Evolutionary conservation across 2,888 invertebrate genomes (phyloP).

Genomic region (Nemotelus pantherinus): DNA sequence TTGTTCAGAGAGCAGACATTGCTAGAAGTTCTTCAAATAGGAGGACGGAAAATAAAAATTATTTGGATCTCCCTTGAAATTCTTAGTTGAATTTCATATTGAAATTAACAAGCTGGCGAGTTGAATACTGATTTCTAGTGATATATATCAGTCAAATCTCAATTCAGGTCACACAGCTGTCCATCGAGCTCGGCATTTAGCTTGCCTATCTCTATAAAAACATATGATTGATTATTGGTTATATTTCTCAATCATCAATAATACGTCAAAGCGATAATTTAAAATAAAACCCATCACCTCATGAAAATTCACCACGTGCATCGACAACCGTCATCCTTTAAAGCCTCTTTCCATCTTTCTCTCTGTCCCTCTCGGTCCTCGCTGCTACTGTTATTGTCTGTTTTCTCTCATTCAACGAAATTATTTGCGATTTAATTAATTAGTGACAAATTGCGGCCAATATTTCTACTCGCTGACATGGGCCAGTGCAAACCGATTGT

Average conservation of each 20-base stretch:
- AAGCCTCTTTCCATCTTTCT: neutral
- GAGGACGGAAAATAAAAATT: too few relatives aligned
- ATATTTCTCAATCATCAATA: constrained; percentile 35
- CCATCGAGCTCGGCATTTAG: too few relatives aligned
- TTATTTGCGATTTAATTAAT: constrained; percentile 50
- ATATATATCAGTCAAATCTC: too few relatives aligned
- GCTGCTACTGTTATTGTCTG: constrained; percentile 21
- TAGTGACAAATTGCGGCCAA: constrained; percentile 49
- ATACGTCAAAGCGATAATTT: constrained; percentile 6
- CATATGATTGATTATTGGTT: constrained; percentile 30
- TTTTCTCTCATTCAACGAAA: constrained; percentile 43
- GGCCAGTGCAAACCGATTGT: constrained; percentile 7
- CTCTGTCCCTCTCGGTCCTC: neutral
- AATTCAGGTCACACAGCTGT: too few relatives aligned
- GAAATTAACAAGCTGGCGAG: too few relatives aligned
- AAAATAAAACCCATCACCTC: constrained; percentile 19
- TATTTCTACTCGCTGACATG: constrained; percentile 40
- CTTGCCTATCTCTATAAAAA: too few relatives aligned
- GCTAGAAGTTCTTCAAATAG: too few relatives aligned
- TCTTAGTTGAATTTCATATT: too few relatives aligned
- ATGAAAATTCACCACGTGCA: neutral
- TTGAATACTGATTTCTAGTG: too few relatives aligned
- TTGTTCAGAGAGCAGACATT: too few relatives aligned
- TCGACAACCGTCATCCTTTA: neutral
- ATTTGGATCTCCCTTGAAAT: too few relatives aligned